Percentiles rank a stretch among this genome's conserved stretches.
These are phyloP conservation scores for Anolis carolinensis DNA, from an alignment of 2,113 vertebrate species.

Conservation along the genomic window DNA sequence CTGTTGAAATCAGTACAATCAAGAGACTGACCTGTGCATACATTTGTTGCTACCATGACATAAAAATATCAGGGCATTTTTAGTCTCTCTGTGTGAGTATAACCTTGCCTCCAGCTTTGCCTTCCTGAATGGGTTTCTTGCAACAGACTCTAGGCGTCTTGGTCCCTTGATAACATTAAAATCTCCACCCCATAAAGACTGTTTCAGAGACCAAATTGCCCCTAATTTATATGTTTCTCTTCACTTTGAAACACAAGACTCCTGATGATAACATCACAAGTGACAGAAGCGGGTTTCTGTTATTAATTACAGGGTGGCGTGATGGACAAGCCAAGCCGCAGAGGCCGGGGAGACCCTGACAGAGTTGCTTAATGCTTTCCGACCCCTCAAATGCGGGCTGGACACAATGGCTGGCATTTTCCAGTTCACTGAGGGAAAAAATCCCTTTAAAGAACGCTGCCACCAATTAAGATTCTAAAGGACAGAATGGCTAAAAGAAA, in stretches of 20 bases:
- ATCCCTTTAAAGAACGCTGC: slow-evolving; percentile 19
- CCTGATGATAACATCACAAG: slow-evolving; percentile 72
- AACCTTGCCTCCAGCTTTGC: neutral
- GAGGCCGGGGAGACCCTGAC: slow-evolving; percentile 58
- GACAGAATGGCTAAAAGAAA: slow-evolving; percentile 9
- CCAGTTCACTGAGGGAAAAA: slow-evolving; percentile 33
- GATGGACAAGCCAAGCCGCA: slow-evolving; percentile 65
- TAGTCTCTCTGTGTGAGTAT: neutral
- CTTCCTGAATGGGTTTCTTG: neutral
- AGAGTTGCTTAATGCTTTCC: slow-evolving; percentile 51
- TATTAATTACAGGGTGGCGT: slow-evolving; percentile 74
- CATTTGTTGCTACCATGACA: neutral
- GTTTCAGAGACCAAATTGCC: slow-evolving; percentile 68
- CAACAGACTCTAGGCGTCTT: slow-evolving; percentile 54
- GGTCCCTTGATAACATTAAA: neutral
- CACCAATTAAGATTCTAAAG: slow-evolving; percentile 27
- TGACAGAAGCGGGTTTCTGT: slow-evolving; percentile 72
- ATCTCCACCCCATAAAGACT: slow-evolving; percentile 48
- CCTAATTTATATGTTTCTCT: slow-evolving; percentile 73
- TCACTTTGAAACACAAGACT: slow-evolving; percentile 73
- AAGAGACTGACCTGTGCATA: neutral
- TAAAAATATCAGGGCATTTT: neutral
- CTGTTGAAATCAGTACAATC: neutral
- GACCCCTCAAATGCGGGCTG: slow-evolving; percentile 62
- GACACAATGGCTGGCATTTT: slow-evolving; percentile 68